Percentiles rank a stretch among this genome's conserved stretches.
phyloP scores from a whole-genome alignment of 2,113 vertebrate species.

The Orthochromis indermauri region DNA sequence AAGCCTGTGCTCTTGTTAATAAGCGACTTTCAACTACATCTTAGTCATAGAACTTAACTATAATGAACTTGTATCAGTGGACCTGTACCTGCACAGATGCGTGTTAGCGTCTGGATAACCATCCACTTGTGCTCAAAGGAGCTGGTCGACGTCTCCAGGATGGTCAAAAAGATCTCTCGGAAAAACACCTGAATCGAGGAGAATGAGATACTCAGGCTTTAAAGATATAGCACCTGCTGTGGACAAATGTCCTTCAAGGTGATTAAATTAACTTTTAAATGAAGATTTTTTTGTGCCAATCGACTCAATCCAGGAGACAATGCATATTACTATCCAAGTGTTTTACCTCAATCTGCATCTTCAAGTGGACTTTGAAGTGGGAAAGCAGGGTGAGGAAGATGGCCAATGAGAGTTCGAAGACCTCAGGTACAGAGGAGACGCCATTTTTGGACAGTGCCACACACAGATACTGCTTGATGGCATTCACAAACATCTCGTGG shows the following conservation, averaged over 20 bases:
- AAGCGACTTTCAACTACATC: background rate
- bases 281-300: background rate
- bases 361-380: conserved; percentile 95
- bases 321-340: background rate
- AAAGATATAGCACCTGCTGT: background rate
- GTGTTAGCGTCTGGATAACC: conserved; percentile 97
- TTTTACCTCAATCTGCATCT: conserved; percentile 97
- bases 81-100: conserved; percentile 91
- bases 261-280: background rate
- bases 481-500: conserved; percentile 97
- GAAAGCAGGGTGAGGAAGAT: conserved; percentile 96
- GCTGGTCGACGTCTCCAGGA: conserved; percentile 93
- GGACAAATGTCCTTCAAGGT: background rate
- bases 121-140: conserved; percentile 99
- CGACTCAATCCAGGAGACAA: background rate
- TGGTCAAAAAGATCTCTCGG: conserved; percentile 96
- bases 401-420: conserved; percentile 95
- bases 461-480: conserved; percentile 97
- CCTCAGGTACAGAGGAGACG: conserved; percentile 95
- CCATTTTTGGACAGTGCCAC: conserved; percentile 96
- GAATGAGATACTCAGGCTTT: background rate
- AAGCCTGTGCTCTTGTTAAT: background rate
- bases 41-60: background rate
- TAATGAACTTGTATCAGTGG: background rate
- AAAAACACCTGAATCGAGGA: conserved; percentile 83